A percentile compares a stretch with the other conserved stretches of the same genome.
These are phyloP conservation scores for Neodontobutis hainanensis DNA, from an alignment of 2,113 vertebrate genomes.

Conservation along the genomic window DNA sequence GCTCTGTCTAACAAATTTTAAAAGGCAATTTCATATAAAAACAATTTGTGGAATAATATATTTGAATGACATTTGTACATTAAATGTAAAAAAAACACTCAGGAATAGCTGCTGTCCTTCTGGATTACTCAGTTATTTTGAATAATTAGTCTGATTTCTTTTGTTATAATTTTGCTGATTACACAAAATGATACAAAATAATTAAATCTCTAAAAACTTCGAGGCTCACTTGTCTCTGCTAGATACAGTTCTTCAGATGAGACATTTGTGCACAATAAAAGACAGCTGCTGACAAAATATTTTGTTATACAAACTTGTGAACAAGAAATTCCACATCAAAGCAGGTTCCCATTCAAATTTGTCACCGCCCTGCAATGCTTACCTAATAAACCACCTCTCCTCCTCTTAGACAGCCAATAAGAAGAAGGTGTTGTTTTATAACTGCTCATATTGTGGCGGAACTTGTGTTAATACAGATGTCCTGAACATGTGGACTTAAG, in stretches of 20 bases:
- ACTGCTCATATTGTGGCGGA: neutral
- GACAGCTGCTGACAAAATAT: neutral
- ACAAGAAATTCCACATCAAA: neutral
- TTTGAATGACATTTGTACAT: neutral
- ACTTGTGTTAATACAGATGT: neutral
- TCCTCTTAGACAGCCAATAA: neutral
- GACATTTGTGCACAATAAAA: too few relatives aligned
- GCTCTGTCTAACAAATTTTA: too few relatives aligned
- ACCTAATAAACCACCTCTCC: neutral
- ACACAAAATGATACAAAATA: too few relatives aligned
- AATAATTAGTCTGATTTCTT: too few relatives aligned
- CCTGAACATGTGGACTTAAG: neutral
- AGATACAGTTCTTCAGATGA: neutral
- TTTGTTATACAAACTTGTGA: neutral
- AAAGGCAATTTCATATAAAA: too few relatives aligned
- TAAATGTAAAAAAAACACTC: too few relatives aligned
- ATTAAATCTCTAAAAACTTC: too few relatives aligned
- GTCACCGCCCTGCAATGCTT: neutral
- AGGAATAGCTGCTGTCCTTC: too few relatives aligned
- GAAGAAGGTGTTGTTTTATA: neutral
- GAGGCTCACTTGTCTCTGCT: neutral
- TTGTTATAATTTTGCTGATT: too few relatives aligned
- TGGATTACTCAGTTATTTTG: too few relatives aligned
- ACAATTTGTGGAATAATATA: neutral
- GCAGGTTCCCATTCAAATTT: neutral